These are phyloP conservation scores for Chamaetylas fuelleborni DNA, from an alignment of 2,113 vertebrate genomes.

Conservation along the genomic window DNA sequence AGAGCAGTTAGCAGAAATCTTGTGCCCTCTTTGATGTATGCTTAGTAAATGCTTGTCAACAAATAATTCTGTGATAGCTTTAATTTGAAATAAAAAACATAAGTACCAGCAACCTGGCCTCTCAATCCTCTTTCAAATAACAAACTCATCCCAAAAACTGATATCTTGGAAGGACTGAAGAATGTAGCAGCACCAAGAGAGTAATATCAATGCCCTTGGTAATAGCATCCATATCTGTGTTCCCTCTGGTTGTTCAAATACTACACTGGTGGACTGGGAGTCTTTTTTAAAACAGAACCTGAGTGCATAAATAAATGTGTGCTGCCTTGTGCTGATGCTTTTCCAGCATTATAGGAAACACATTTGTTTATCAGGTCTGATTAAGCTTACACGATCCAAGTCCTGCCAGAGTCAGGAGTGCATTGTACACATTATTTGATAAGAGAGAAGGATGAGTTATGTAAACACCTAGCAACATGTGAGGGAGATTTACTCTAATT, in stretches of 20 bases:
- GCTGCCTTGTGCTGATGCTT: background rate
- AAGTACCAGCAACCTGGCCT: background rate
- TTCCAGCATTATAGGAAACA: slow-evolving; percentile 46
- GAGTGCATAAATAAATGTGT: background rate
- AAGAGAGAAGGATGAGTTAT: slow-evolving; percentile 64
- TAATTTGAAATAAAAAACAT: background rate
- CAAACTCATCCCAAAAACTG: background rate
- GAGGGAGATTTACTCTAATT: slow-evolving; percentile 70
- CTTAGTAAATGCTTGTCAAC: background rate
- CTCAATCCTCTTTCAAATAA: background rate
- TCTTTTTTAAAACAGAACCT: slow-evolving; percentile 8
- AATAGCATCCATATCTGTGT: background rate
- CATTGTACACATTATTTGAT: slow-evolving; percentile 47
- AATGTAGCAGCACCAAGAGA: background rate
- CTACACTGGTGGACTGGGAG: background rate
- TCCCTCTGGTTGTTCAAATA: background rate
- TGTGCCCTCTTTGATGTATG: background rate
- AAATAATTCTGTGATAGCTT: background rate
- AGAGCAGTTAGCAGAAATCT: background rate
- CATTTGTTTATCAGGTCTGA: slow-evolving; percentile 44
- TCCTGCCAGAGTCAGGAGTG: slow-evolving; percentile 54
- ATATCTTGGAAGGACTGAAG: background rate
- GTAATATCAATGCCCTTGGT: background rate
- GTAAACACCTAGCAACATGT: slow-evolving; percentile 59
- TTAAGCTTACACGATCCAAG: slow-evolving; percentile 14